Base-by-base conservation (phyloP, 2,888 invertebrate genomes). In the Drosophila diplacantha region DNA sequence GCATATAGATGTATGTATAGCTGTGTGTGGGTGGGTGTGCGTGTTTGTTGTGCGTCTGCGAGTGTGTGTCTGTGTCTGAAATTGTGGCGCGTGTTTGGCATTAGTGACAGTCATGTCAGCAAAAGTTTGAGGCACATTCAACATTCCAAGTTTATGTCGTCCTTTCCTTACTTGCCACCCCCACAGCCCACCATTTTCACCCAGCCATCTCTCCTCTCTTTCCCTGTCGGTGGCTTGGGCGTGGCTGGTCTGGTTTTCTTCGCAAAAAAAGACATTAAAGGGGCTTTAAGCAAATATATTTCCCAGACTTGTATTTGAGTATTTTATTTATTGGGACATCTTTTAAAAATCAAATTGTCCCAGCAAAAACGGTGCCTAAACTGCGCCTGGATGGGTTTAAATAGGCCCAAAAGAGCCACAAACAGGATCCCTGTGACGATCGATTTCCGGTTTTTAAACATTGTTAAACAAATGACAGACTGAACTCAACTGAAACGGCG, bases 81-180 rank as follows among this genome's bases (percentile, higher is more conserved):
- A 80, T 69, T 80, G 75, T 80, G 84, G 84, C 80, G 80, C 80
- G 84, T 80, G 84, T 84, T 84, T 80, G 80, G 80, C 80, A 84
- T 80, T 80, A 80, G 80, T 84, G 83, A 80, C 80, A 80, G 80
- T 82, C 80, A 79, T 84, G 84, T 84, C 80, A 84, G 80, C 84
- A 82, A 83, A 83, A 80, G 74, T 80, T 80, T 81, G 84, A 79
- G 79, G 70, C 82, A 83, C 80, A 80, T 80, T 80, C 79, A 78
- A 78, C 78, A 78, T 78, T 78, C 78, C 78, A 81, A 78, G 78
- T 78, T 78, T 81, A 83, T 83, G 71, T 81, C 79, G 81, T 58
- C 70, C 53, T 60, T 51, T 59, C 60, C 49, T 44, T 47, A 4
- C 41, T 11, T 9, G 5, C 29, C 29, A 29, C 26, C 26, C 26